phyloP scores from a whole-genome alignment of 2,888 invertebrate genomes.

The Drosophila acutilabella region DNA sequence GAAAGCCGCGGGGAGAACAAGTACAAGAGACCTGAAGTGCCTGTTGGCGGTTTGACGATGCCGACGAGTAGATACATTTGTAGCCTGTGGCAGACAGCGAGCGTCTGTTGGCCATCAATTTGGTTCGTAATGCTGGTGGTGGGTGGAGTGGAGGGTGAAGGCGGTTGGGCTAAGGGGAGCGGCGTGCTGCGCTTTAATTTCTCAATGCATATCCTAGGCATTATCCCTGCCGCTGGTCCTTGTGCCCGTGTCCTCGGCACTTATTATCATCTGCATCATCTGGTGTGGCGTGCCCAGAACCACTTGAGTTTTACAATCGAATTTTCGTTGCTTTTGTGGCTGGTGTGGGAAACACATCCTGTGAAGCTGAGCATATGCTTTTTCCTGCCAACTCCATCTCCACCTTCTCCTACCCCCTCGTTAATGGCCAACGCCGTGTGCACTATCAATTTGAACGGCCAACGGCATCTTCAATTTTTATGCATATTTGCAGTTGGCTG shows the following conservation, averaged over 20 bases:
- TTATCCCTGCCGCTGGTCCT: constrained; percentile 60
- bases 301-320: constrained; percentile 77
- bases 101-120: constrained; percentile 81
- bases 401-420: not conserved
- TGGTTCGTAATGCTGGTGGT: constrained; percentile 45
- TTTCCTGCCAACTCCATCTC: constrained; percentile 7
- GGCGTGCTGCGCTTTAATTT: constrained; percentile 80
- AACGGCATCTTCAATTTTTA: constrained; percentile 74
- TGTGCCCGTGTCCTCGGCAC: constrained; percentile 39
- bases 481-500: constrained; percentile 73
- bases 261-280: constrained; percentile 64
- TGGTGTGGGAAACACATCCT: constrained; percentile 63
- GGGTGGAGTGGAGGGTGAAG: constrained; percentile 8
- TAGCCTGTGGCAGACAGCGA: constrained; percentile 68
- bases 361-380: constrained; percentile 80
- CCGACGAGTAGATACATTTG: constrained; percentile 72
- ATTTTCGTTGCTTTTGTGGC: constrained; percentile 20
- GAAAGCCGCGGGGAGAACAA: constrained; percentile 51
- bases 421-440: constrained; percentile 67
- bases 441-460: constrained; percentile 71
- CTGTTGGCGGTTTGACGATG: constrained; percentile 73
- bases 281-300: constrained; percentile 39
- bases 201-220: constrained; percentile 60
- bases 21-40: constrained; percentile 54
- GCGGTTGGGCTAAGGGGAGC: constrained; percentile 31